Evolutionary conservation across 2,888 invertebrate genomes (phyloP).

Genomic region (Drosophila fulvimacula): DNA sequence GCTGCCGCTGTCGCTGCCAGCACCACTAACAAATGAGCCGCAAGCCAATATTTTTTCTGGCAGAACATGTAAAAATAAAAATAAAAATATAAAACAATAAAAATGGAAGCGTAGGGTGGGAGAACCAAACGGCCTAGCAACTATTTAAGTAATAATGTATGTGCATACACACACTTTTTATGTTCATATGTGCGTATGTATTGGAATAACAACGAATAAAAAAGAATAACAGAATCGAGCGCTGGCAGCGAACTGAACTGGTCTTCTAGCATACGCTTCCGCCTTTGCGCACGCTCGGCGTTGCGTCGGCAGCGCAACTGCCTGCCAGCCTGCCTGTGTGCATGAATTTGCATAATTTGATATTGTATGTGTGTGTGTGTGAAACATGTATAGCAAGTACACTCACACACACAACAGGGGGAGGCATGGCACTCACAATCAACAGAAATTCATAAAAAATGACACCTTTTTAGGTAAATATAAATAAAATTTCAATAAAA

Average conservation of each 20-base stretch:
- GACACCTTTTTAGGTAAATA: conserved; percentile 49
- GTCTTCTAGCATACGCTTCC: conserved; percentile 56
- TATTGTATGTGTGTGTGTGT: conserved; percentile 12
- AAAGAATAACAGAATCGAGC: conserved; percentile 42
- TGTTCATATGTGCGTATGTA: conserved; percentile 11
- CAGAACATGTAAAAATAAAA: conserved; percentile 47
- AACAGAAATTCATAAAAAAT: conserved; percentile 40
- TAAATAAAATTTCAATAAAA: conserved; percentile 42
- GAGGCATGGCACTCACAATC: conserved; percentile 51
- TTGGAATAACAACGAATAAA: conserved; percentile 37
- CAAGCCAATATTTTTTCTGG: conserved; percentile 32
- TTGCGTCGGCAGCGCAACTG: conserved; percentile 34
- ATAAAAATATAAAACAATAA: conserved; percentile 15
- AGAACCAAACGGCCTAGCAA: conserved; percentile 39
- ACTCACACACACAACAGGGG: neutral
- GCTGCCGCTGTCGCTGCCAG: conserved; percentile 2
- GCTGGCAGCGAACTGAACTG: conserved; percentile 43
- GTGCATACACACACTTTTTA: neutral
- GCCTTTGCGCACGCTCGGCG: conserved; percentile 59
- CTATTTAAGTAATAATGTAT: conserved; percentile 38
- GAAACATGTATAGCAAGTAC: neutral
- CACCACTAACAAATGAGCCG: conserved; percentile 40
- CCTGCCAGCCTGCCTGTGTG: conserved; percentile 34
- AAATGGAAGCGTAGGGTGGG: conserved; percentile 8
- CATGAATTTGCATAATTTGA: conserved; percentile 76